Base-by-base conservation (phyloP, 2,888 invertebrate species). In the Dendrolimus houi region DNA sequence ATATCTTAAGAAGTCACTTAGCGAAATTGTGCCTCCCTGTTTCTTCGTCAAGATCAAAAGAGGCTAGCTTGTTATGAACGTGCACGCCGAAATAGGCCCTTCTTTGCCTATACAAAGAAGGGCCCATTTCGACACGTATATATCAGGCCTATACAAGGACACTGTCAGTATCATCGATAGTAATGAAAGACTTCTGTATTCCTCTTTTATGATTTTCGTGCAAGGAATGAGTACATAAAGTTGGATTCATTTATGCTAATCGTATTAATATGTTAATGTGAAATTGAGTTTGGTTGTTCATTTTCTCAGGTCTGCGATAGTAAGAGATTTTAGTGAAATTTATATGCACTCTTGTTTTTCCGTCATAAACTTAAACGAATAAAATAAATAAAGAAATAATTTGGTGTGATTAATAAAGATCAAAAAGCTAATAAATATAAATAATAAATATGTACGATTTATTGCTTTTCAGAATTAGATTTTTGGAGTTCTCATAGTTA, bases 11-110 rank as follows among this genome's bases (percentile, higher is more conserved):
- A 42, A 55, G 56, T 65, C 69, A 70, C 73, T 74, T 70, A 64
- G 66, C 66, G 62, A 68, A 68, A 73, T 74, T 74, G 65, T 66
- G 60, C 64, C 64, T 64, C 61, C 58, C 61, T 29, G 66, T 66
- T 62, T 62, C 64, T 60, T 60, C 59, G 61, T 52, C 55, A 62
- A 67, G 64, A 69, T 68, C 70, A 72, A 72, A 74, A 69, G 66
- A 62, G 58, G 59, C 55, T 58, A 57, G 62, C 55, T 59, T 59
- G 61, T 63, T 64, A 60, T 63, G 65, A 63, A 64, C 63, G 63
- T 60, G 57, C 56, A 61, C 57, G 57, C 53, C 55, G 55, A 57
- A 56, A 58, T 56, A 58, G 41, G 52, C 41, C 52, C 56, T 55
- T 57, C 53, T 57, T 61, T 58, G 54, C 42, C 56, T 14, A 55